Conservation (phyloP, 2,888 invertebrate species). For the Sylvicola fuscatus region DNA sequence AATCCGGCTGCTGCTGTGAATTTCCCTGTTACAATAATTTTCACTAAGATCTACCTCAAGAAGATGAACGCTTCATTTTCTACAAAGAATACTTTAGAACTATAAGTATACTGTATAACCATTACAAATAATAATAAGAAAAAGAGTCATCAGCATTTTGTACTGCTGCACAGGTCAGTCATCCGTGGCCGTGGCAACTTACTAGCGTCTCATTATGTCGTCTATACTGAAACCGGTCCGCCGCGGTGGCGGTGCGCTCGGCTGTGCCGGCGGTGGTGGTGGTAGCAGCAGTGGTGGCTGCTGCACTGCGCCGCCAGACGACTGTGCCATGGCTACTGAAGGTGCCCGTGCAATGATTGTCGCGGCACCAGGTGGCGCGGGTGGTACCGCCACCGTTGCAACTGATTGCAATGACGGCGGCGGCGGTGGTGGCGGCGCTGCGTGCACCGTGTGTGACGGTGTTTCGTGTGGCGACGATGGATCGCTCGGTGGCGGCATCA, state of each 20-base stretch:
- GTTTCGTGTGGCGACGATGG: conserved; percentile 12
- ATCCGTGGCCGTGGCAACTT: too few species aligned
- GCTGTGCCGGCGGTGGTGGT: conserved; percentile 25
- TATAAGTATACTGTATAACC: too few species aligned
- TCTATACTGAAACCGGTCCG: conserved; percentile 80
- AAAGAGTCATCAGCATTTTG: too few species aligned
- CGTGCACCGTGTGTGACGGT: conserved; percentile 3
- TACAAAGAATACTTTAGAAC: too few species aligned
- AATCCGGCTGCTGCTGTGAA: too few species aligned
- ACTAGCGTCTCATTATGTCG: conserved; percentile 69
- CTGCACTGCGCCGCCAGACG: conserved; percentile 15
- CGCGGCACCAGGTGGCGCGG: conserved; percentile 9
- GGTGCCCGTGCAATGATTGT: neutral
- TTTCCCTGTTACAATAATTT: too few species aligned
- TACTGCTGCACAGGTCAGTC: too few species aligned
- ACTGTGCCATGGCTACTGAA: conserved; percentile 2
- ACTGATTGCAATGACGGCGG: conserved; percentile 15
- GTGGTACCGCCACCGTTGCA: conserved; percentile 22
- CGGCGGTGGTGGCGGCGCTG: conserved; percentile 3
- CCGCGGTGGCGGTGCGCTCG: conserved; percentile 38
- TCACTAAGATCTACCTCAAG: too few species aligned
- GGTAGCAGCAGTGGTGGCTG: conserved; percentile 4
- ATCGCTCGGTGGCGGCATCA: conserved; percentile 16
- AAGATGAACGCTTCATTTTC: too few species aligned
- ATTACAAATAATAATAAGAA: too few species aligned